These are phyloP conservation scores for Iguana delicatissima DNA, from an alignment of 2,797 vertebrate species.

Conservation along the genomic window DNA sequence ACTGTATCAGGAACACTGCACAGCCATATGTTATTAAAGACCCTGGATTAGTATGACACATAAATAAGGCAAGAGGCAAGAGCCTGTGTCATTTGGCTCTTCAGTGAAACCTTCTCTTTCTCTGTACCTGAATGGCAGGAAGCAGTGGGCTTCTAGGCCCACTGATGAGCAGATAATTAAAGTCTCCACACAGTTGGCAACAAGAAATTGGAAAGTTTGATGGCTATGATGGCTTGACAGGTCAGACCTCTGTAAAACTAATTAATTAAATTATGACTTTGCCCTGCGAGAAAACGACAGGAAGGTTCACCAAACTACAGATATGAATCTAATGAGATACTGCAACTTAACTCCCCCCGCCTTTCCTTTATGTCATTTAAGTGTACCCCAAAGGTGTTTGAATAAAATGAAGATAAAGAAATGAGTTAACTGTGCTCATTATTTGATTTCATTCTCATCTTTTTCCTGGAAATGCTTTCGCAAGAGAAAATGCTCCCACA, in stretches of 20 bases:
- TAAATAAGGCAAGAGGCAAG: conserved; percentile 66
- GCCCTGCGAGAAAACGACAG: conserved; percentile 31
- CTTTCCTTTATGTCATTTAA: background rate
- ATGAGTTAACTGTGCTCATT: background rate
- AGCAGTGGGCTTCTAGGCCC: conserved; percentile 21
- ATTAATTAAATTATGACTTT: conserved; percentile 40
- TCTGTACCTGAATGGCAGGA: conserved; percentile 33
- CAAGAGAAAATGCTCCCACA: background rate
- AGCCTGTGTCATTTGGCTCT: conserved; percentile 46
- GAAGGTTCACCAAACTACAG: background rate
- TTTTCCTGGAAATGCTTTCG: background rate
- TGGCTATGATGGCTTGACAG: background rate
- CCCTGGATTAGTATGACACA: conserved; percentile 42
- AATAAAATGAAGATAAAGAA: background rate
- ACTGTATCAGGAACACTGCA: conserved; percentile 39
- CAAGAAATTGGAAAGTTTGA: conserved; percentile 25
- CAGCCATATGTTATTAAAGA: conserved; percentile 64
- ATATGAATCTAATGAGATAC: conserved; percentile 10
- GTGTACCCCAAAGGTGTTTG: background rate
- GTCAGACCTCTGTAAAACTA: conserved; percentile 19
- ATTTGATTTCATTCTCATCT: background rate
- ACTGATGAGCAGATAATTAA: background rate
- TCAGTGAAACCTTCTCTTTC: background rate
- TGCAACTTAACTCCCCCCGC: background rate
- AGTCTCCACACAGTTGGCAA: background rate